Evolutionary conservation across 2,797 vertebrate species (phyloP).

Genomic region (Pyrocephalus nanus): DNA sequence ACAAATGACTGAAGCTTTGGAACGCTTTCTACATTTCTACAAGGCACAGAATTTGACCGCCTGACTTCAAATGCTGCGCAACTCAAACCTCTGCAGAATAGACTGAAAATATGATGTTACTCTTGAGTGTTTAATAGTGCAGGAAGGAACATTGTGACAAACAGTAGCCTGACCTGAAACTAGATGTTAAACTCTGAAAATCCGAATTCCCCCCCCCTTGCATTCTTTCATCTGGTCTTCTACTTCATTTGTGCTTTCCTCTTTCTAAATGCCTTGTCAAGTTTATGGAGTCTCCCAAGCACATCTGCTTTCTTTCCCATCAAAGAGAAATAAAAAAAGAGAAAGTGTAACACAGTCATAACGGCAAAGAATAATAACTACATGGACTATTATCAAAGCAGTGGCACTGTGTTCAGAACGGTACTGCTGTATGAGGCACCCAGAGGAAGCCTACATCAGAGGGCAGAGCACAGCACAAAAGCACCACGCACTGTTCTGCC

Average conservation of each 20-base stretch:
- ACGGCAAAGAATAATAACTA: neutral
- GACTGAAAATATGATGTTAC: neutral
- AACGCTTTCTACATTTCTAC: neutral
- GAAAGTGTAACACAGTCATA: neutral
- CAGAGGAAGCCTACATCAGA: neutral
- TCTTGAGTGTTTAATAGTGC: neutral
- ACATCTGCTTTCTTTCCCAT: neutral
- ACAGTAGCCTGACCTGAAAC: neutral
- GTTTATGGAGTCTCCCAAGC: neutral
- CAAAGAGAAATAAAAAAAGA: neutral
- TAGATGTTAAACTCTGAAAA: constrained; percentile 8
- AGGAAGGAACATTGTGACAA: constrained; percentile 3
- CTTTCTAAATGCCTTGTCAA: neutral
- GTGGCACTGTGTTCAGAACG: neutral
- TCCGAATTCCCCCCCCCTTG: neutral
- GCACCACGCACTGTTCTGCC: neutral
- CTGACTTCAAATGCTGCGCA: neutral
- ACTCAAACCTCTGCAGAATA: neutral
- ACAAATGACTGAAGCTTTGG: neutral
- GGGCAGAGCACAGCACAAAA: neutral
- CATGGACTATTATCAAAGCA: neutral
- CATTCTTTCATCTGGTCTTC: constrained; percentile 1
- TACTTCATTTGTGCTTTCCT: constrained; percentile 5
- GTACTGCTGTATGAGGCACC: rapidly evolving
- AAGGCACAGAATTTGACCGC: neutral